Conservation (phyloP, 1,140 invertebrate genomes). For the Drosophila arawakana region DNA sequence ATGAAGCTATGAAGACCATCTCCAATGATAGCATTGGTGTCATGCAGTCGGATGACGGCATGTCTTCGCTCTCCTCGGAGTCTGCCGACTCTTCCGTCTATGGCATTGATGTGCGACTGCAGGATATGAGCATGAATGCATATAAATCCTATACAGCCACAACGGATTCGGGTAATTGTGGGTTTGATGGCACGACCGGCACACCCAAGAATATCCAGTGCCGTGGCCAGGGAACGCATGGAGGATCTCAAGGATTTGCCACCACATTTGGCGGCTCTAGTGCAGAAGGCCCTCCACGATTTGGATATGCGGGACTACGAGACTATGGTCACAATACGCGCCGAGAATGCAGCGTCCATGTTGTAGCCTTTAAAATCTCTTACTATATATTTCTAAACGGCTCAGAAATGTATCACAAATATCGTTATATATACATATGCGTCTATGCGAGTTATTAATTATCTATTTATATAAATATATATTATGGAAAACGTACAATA, state of each 20-base stretch:
- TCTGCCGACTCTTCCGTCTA: constrained; percentile 80
- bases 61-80: constrained; percentile 76
- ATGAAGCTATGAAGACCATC: constrained; percentile 43
- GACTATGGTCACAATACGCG: constrained; percentile 65
- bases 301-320: constrained; percentile 79
- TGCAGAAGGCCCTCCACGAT: constrained; percentile 77
- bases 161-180: constrained; percentile 73
- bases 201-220: constrained; percentile 63
- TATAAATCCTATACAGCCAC: constrained; percentile 72
- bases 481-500: constrained; percentile 30
- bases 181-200: constrained; percentile 39
- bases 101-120: constrained; percentile 57
- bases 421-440: constrained; percentile 10
- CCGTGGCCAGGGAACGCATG: constrained; percentile 69
- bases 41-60: constrained; percentile 71
- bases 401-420: constrained; percentile 17
- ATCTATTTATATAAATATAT: constrained; percentile 27
- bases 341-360: constrained; percentile 54
- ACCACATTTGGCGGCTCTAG: constrained; percentile 74
- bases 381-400: constrained; percentile 20
- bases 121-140: constrained; percentile 43
- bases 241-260: constrained; percentile 81
- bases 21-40: constrained; percentile 11
- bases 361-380: constrained; percentile 2
- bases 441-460: constrained; percentile 22